Evolutionary conservation across 2,888 invertebrate species (phyloP), one percentile per base, ranked within the genome.

Genomic region (Drosophila crucigera): DNA sequence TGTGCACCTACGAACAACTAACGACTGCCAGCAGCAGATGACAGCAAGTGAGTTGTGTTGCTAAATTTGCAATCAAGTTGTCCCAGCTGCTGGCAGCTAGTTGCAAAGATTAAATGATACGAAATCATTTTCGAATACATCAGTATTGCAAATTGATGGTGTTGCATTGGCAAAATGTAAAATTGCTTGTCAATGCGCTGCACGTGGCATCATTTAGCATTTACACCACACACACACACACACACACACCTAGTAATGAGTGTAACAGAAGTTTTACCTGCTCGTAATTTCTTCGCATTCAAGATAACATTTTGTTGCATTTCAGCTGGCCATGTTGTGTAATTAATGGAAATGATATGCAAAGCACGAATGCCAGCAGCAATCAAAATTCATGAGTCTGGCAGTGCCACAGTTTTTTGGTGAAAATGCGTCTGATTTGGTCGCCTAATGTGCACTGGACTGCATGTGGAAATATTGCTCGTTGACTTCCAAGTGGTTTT

Each of bases 311-410:
- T 56, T 55, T 60, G 81, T 66, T 68, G 81, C 81, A 80, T 63
- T 68, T 19, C 9, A 56, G 33, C 35, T 59, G 10, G 16, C 43
- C 50, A 56, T 70, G 75, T 47, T 31, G 56, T 30, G 16, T 39
- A 56, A 30, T 59, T 91, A 91, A 88, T 89, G 66, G 16, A 25
- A 47, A 47, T 25, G 25, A 9, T 81, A 91, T 91, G 88, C 88
- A 89, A 89, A 91, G 81, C 83, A 81, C 83, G 69, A 84, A 76
- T 87, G 89, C 84, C 91, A 83, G 72, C 82, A 76, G 84, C 84
- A 91, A 89, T 91, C 84, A 87, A 88, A 89, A 88, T 84, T 84
- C 91, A 91, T 89, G 91, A 82, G 71, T 54, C 76, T 73, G 52
- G 62, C 1, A 78, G 30, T 54, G 41, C 52, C 79, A 61, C 73